Evolutionary conservation across 2,888 invertebrate species (phyloP).

Genomic region (Microctonus aethiopoides): DNA sequence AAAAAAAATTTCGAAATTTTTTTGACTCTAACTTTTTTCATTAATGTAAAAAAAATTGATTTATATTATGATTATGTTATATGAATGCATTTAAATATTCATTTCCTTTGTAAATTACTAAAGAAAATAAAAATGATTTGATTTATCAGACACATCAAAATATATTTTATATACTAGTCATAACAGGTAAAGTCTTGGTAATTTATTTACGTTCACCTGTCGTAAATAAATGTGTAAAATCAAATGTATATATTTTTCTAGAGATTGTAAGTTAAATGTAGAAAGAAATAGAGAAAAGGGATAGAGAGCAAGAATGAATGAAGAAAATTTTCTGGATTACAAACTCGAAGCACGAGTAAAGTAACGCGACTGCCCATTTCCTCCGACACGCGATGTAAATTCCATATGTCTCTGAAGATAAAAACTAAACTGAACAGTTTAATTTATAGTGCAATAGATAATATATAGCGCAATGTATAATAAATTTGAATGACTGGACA

Average conservation of each 20-base stretch:
- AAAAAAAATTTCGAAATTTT: too few species aligned
- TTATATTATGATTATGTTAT: neutral
- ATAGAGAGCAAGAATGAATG: neutral
- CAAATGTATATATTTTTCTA: too few species aligned
- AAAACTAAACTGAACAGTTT: constrained; percentile 5
- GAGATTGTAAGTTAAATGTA: too few species aligned
- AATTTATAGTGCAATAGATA: constrained; percentile 41
- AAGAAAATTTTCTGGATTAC: neutral
- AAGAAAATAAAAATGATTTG: neutral
- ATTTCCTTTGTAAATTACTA: neutral
- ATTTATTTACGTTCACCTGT: neutral
- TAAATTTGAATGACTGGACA: constrained; percentile 33
- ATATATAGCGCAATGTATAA: too few species aligned
- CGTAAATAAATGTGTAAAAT: too few species aligned
- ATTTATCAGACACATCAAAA: neutral
- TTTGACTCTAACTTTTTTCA: too few species aligned
- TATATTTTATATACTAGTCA: neutral
- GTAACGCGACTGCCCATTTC: neutral
- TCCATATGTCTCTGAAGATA: neutral
- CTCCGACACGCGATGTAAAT: neutral
- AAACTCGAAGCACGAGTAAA: neutral
- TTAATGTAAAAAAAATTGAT: too few species aligned
- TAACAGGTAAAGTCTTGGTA: neutral
- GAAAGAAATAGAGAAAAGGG: neutral
- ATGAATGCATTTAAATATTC: neutral